phyloP scores from a whole-genome alignment of 2,888 invertebrate genomes.

The Calliphora vomitoria region DNA sequence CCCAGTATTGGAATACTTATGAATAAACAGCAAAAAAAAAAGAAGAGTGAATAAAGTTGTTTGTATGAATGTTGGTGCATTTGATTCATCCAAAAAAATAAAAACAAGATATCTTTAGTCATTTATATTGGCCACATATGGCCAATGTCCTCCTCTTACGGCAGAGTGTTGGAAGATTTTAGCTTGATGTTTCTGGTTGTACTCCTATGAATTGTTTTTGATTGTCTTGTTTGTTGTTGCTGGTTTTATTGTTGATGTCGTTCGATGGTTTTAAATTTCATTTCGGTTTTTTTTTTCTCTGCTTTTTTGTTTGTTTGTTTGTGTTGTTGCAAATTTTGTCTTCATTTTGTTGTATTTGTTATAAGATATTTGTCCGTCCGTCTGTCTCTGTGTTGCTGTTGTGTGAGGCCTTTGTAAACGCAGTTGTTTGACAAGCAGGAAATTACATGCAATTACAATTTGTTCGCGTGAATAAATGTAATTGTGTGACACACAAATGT shows the following conservation, averaged over 20 bases:
- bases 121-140: slow-evolving; percentile 74
- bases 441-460: slow-evolving; percentile 82
- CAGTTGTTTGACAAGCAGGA: slow-evolving; percentile 79
- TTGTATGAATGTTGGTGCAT: slow-evolving; percentile 77
- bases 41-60: slow-evolving; percentile 74
- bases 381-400: slow-evolving; percentile 69
- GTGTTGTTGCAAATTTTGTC: slow-evolving; percentile 42
- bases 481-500: slow-evolving; percentile 78
- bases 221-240: slow-evolving; percentile 75
- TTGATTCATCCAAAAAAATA: slow-evolving; percentile 76
- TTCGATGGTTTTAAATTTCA: slow-evolving; percentile 70
- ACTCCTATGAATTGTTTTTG: slow-evolving; percentile 75
- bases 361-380: slow-evolving; percentile 71
- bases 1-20: not conserved
- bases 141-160: slow-evolving; percentile 67
- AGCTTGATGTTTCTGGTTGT: slow-evolving; percentile 41
- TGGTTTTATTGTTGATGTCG: slow-evolving; percentile 70
- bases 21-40: not conserved
- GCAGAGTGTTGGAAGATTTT: slow-evolving; percentile 30
- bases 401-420: slow-evolving; percentile 66
- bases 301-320: not conserved
- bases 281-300: slow-evolving; percentile 35
- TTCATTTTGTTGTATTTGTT: slow-evolving; percentile 54
- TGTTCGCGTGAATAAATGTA: slow-evolving; percentile 82
- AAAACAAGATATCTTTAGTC: slow-evolving; percentile 72